Percentiles rank a stretch among this genome's conserved stretches.
These are phyloP conservation scores for Catharus fuscescens DNA, from an alignment of 2,113 vertebrate species.

Conservation along the genomic window DNA sequence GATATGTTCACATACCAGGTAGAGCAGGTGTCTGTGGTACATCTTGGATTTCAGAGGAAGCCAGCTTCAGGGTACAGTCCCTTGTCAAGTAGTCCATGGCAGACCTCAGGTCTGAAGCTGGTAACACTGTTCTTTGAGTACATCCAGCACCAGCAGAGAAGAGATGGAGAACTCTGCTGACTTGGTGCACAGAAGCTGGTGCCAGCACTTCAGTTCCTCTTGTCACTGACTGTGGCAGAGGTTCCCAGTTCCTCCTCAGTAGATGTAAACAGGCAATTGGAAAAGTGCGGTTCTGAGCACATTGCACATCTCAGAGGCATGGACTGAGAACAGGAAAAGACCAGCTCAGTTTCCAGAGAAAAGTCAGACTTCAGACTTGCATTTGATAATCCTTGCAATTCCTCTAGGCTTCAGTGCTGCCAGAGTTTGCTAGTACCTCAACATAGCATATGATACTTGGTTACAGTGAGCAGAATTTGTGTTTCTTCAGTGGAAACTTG, in stretches of 20 bases:
- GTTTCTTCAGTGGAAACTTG: not conserved
- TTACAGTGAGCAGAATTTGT: not conserved
- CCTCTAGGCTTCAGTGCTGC: not conserved
- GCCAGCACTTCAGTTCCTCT: not conserved
- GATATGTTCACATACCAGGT: not conserved
- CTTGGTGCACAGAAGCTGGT: not conserved
- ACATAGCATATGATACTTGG: rapidly evolving
- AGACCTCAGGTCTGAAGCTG: not conserved
- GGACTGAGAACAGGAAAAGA: not conserved
- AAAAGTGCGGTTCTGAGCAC: not conserved
- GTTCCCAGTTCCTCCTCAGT: not conserved
- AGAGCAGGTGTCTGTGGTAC: not conserved
- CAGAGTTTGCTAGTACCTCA: not conserved
- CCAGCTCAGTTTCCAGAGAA: not conserved
- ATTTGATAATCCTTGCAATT: not conserved
- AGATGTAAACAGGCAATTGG: not conserved
- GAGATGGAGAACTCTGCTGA: not conserved
- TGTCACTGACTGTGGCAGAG: not conserved
- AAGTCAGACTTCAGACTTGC: not conserved
- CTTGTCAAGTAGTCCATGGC: not conserved
- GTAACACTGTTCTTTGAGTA: not conserved
- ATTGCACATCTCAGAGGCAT: rapidly evolving
- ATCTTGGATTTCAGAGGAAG: not conserved
- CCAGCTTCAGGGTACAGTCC: not conserved
- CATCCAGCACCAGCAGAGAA: not conserved